A percentile compares a stretch with the other conserved stretches of the same genome.
These are phyloP conservation scores for Gadopsis marmoratus DNA, from an alignment of 2,797 vertebrate species.

Conservation along the genomic window DNA sequence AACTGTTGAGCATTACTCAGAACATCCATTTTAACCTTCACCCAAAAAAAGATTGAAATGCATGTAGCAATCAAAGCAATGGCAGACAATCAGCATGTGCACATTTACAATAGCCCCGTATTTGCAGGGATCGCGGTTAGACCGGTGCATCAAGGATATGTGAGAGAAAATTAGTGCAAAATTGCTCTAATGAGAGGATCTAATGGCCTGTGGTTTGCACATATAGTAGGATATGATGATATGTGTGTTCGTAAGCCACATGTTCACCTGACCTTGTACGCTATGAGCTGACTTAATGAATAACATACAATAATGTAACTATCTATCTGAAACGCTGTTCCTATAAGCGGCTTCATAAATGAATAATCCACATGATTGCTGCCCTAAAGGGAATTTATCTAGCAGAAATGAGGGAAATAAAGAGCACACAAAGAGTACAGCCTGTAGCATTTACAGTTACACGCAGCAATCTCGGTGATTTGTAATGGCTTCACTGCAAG, in stretches of 20 bases:
- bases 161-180: neutral
- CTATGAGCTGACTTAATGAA: constrained; percentile 1
- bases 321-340: neutral
- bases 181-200: constrained; percentile 7
- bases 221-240: neutral
- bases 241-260: neutral
- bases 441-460: neutral
- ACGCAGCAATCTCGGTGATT: neutral
- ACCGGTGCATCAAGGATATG: neutral
- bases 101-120: neutral
- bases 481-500: constrained; percentile 3
- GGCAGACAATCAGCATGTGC: neutral
- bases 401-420: neutral
- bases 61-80: neutral
- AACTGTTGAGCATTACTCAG: neutral
- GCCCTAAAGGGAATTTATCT: neutral
- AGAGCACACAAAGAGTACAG: neutral
- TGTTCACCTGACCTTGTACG: neutral
- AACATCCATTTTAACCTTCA: neutral
- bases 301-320: neutral
- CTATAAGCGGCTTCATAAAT: neutral
- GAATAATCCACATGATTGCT: neutral
- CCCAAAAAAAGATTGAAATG: neutral
- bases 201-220: neutral
- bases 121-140: constrained; percentile 12